Evolutionary conservation across 2,113 vertebrate species (phyloP).

Genomic region (Labeo catla): DNA sequence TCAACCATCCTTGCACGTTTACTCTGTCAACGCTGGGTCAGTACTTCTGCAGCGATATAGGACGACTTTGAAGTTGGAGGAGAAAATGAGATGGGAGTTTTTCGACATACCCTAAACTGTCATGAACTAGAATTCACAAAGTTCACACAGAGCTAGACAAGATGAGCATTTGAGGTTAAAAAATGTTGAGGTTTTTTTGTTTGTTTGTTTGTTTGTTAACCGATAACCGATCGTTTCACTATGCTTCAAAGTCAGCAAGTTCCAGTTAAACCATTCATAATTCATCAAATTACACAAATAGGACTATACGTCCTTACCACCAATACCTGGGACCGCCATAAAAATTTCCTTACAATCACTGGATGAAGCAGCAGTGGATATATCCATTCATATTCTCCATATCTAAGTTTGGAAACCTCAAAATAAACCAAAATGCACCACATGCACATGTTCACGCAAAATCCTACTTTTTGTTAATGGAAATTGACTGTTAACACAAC

Average conservation of each 20-base stretch:
- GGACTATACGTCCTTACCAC: neutral
- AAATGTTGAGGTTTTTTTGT: no score
- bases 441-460: neutral
- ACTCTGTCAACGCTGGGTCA: no score
- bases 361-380: neutral
- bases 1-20: no score
- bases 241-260: neutral
- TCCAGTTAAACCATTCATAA: neutral
- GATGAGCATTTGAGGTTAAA: no score
- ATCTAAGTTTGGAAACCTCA: neutral
- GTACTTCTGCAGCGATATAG: no score
- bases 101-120: no score
- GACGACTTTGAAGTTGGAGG: no score
- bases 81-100: no score
- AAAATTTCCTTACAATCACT: neutral
- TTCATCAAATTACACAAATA: neutral
- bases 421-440: neutral
- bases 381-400: neutral
- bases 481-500: neutral
- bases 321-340: neutral
- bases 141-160: no score
- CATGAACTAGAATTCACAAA: no score
- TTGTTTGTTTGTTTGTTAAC: no score
- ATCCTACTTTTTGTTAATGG: neutral
- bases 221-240: no score